Evolutionary conservation across 2,113 vertebrate species (phyloP), one percentile per base, ranked within the genome.

Genomic region (Edolisoma coerulescens): DNA sequence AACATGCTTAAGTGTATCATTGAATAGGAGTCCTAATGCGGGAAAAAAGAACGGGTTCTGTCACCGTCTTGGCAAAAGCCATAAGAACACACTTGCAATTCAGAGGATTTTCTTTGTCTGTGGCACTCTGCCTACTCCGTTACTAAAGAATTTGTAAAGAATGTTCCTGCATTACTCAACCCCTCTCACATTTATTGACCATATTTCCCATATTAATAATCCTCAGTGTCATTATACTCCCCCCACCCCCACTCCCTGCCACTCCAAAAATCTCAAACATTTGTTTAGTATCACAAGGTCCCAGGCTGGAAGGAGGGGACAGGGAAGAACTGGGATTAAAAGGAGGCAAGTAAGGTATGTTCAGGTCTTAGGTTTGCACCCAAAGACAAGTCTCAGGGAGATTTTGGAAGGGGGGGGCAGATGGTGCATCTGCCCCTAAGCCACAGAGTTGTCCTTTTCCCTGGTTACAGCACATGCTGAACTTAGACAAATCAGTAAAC

Each of bases 181-280:
- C 37, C 53, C 68, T 89, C 90, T 97, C 88, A 79, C 74, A 35
- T 56, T 94, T 96, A 96, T 86, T 96, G 93, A 94, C 96, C 83
- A 94, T 94, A 93, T 96, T 96, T 96, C 85, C 95, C 80, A 94
- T 96, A 94, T 96, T 96, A 93, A 96, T 96, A 96, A 94, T 56
- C 79, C 41, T 52, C 24, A 16, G 75, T 47, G 68, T 56, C 83
- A 93, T 77, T 77, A 85, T 16, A 69, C 42, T 24, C 15, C 20
- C 20, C 41, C 42, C 17, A 28, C 32, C 32, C 41, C 3, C 18
- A 8, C 44, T 33, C 57, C 10, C 19, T 3, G 8, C 93, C 81
- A 78, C 88, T 92, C 79, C 56, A 97, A 80, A 75, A 76, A 90
- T 88, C 82, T 96, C 94, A 96, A 88, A 54, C 86, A 74, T 95